Base-by-base conservation (phyloP, 2,797 vertebrate species). In the Karalla daura region DNA sequence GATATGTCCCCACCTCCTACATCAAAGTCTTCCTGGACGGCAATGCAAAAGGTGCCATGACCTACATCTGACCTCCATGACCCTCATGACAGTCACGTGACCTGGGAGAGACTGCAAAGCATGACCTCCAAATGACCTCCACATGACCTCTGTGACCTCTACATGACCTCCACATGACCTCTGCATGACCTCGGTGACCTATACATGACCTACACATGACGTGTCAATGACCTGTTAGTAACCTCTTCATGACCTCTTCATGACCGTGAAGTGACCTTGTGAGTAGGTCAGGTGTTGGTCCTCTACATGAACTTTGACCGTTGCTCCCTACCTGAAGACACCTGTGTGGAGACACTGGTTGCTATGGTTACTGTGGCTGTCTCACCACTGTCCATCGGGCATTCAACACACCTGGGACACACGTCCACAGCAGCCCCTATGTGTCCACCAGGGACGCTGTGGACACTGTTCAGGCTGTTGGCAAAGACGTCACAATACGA, bases 1-100 rank as follows among this genome's bases (percentile, higher is more conserved):
- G 98, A 93, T 99, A 99, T 52, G 97, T 99, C 74, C 98, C 97
- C 83, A 98, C 97, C 0, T 98, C 97, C 56, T 99, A 99, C 93
- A 97, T 99, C 93, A 96, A 98, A 91, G 94, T 98, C 90, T 97
- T 96, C 83, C 94, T 98, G 94, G 97, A 98, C 90, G 94, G 92
- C 93, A 96, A 94, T 78, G 95, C 96, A 93, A 96, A 98, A 98
- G 98, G 98, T 99, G 76, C 77, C 28, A 80, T 81, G 72, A 86
- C 82, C 46, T 85, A 87, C 74, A 79, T 85, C 66, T 25, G 25
- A 61, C 52, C 36, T 58, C 1, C 11, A 2, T 45, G 45, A 70
- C 39, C 27, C 30, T 2, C 3, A 50, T 33, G 32, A 33, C 28
- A 5, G 28, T 30, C 15, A 17, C 2, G 18, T 39, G n/a, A 18